Conservation (phyloP, 2,797 vertebrate species). For the Smutsia gigantea region DNA sequence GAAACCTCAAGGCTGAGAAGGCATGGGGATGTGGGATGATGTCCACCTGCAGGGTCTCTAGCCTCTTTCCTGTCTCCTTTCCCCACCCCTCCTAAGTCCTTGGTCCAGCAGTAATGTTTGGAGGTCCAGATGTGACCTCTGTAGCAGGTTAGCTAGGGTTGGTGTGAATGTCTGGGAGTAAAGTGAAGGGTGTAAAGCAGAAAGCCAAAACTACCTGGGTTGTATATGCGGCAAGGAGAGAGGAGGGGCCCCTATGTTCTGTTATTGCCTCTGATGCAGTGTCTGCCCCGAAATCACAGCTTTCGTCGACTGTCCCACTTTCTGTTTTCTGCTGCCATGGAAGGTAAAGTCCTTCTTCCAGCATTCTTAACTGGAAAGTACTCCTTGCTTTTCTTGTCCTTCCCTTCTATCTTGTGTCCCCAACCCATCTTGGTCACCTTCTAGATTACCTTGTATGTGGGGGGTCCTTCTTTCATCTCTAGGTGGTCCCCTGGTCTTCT, state of each 20-base stretch:
- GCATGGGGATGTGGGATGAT: accelerated
- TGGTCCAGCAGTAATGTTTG: not conserved
- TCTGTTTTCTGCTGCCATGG: not conserved
- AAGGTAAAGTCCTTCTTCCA: not conserved
- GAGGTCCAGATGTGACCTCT: not conserved
- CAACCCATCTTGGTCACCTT: no score
- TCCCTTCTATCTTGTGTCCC: not conserved
- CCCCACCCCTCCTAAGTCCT: not conserved
- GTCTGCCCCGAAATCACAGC: not conserved
- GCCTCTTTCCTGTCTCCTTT: not conserved
- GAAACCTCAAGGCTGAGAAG: not conserved
- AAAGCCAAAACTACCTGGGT: not conserved
- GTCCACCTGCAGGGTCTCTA: accelerated
- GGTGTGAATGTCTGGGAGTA: not conserved
- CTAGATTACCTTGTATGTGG: not conserved
- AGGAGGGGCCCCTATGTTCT: not conserved
- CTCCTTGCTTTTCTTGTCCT: not conserved
- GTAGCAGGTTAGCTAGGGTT: not conserved
- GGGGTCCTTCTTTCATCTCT: not conserved
- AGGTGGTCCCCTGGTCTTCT: not conserved
- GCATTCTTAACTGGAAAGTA: not conserved
- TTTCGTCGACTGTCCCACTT: not conserved
- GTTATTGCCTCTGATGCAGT: not conserved
- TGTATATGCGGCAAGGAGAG: not conserved
- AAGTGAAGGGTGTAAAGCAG: not conserved